These are phyloP conservation scores for Hoplias malabaricus DNA, from an alignment of 2,113 vertebrate genomes.

Conservation along the genomic window DNA sequence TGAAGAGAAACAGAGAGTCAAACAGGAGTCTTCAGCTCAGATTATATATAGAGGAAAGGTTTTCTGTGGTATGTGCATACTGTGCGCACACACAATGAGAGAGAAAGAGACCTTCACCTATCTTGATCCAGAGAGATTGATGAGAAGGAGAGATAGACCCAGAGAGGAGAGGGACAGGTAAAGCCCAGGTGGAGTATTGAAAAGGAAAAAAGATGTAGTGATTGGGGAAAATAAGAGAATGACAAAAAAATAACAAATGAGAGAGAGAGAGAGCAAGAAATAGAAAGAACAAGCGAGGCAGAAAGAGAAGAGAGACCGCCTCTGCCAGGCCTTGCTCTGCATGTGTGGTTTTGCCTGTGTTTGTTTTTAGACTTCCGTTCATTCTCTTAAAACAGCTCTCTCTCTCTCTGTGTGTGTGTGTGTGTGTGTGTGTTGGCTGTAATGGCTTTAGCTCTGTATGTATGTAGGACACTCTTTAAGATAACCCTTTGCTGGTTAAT, in stretches of 20 bases:
- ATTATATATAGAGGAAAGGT: not conserved
- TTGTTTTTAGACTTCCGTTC: not conserved
- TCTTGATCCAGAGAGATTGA: not conserved
- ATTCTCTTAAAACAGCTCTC: not conserved
- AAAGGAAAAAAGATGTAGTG: too few relatives aligned
- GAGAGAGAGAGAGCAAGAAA: too few relatives aligned
- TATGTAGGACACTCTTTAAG: too few relatives aligned
- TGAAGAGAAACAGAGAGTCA: too few relatives aligned
- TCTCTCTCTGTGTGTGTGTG: not conserved
- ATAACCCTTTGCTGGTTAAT: too few relatives aligned
- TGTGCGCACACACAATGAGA: not conserved
- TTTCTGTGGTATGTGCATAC: not conserved
- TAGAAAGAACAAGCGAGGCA: too few relatives aligned
- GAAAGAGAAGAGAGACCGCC: too few relatives aligned
- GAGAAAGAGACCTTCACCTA: not conserved
- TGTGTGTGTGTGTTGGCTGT: not conserved
- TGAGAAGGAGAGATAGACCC: not conserved
- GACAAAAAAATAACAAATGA: too few relatives aligned
- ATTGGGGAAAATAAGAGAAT: too few relatives aligned
- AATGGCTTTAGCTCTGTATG: too few relatives aligned
- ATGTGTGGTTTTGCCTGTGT: slow-evolving; percentile 7
- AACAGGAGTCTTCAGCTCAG: too few relatives aligned
- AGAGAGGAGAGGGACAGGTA: not conserved
- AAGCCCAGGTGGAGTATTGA: too few relatives aligned
- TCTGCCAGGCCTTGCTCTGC: not conserved